These are phyloP conservation scores for Nematostella vectensis DNA, from an alignment of 92 coral and sea anemone species.

Conservation along the genomic window DNA sequence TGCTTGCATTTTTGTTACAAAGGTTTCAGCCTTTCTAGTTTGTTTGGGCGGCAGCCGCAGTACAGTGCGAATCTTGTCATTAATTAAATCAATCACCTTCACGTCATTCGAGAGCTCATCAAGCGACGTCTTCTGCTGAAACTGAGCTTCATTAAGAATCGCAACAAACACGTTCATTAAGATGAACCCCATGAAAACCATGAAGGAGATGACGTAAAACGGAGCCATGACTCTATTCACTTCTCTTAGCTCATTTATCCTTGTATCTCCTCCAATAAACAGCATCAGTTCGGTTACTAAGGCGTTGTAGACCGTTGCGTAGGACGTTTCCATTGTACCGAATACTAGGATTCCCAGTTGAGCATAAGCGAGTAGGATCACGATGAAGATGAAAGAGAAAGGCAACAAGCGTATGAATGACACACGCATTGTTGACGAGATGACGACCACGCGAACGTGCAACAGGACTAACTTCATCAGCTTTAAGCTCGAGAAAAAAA, in stretches of 20 bases:
- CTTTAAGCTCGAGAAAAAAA: slow-evolving; percentile 45
- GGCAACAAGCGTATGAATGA: slow-evolving; percentile 29
- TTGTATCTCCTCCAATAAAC: slow-evolving; percentile 44
- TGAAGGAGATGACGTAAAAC: slow-evolving; percentile 32
- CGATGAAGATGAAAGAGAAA: slow-evolving; percentile 32
- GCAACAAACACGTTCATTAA: slow-evolving; percentile 46
- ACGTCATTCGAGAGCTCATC: neutral
- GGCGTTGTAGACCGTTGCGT: slow-evolving; percentile 30
- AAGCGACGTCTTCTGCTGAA: slow-evolving; percentile 4
- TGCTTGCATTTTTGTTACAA: neutral
- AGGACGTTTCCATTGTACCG: slow-evolving; percentile 26
- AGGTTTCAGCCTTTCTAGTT: neutral
- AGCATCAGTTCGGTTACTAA: slow-evolving; percentile 45
- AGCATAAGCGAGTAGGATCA: slow-evolving; percentile 48
- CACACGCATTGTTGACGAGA: slow-evolving; percentile 32
- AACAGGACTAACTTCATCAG: slow-evolving; percentile 37
- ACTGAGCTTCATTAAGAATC: slow-evolving; percentile 24
- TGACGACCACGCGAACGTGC: slow-evolving; percentile 22
- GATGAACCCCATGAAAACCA: slow-evolving; percentile 34
- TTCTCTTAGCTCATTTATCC: slow-evolving; percentile 19
- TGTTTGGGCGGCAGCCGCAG: neutral
- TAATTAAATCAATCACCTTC: slow-evolving; percentile 13
- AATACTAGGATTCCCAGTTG: slow-evolving; percentile 50
- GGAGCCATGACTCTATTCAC: slow-evolving; percentile 40
- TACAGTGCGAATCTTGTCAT: neutral